Conservation (phyloP, 2,797 vertebrate species). For the Hoplostethus mediterraneus region DNA sequence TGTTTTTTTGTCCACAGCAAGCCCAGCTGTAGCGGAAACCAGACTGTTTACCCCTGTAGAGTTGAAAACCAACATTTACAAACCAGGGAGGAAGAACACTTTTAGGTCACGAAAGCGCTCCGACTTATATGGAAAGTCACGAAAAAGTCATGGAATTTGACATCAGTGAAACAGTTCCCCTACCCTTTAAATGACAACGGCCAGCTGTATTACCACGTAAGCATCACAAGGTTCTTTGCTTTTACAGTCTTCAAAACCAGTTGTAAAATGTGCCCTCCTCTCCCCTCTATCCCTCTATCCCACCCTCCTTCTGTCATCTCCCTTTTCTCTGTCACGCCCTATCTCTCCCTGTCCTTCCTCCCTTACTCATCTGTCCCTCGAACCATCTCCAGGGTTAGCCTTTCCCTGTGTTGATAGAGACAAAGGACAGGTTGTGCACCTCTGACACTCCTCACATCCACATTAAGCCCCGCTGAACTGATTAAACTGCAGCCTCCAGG, state of each 20-base stretch:
- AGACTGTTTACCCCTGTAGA: too few relatives aligned
- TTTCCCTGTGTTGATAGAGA: slow-evolving; percentile 13
- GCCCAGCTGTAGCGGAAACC: too few relatives aligned
- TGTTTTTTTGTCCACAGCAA: too few relatives aligned
- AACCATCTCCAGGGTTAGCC: slow-evolving; percentile 26
- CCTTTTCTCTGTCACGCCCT: background rate
- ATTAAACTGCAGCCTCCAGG: slow-evolving; percentile 52
- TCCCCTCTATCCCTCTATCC: background rate
- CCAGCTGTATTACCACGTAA: background rate
- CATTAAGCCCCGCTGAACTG: slow-evolving; percentile 33
- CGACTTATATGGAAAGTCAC: background rate
- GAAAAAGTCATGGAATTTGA: background rate
- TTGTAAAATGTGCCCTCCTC: slow-evolving; percentile 3
- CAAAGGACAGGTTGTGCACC: slow-evolving; percentile 37
- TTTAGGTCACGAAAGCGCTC: background rate
- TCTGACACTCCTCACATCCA: slow-evolving; percentile 37
- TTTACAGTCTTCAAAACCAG: slow-evolving; percentile 1
- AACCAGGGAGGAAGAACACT: too few relatives aligned
- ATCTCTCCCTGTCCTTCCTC: background rate
- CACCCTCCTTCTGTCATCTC: too few relatives aligned
- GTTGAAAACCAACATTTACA: too few relatives aligned
- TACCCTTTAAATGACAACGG: background rate
- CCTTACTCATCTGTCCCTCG: background rate
- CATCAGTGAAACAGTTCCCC: background rate
- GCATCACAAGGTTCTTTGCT: background rate